These are phyloP conservation scores for Botia kubotai DNA, from an alignment of 2,797 vertebrate genomes.

Conservation along the genomic window DNA sequence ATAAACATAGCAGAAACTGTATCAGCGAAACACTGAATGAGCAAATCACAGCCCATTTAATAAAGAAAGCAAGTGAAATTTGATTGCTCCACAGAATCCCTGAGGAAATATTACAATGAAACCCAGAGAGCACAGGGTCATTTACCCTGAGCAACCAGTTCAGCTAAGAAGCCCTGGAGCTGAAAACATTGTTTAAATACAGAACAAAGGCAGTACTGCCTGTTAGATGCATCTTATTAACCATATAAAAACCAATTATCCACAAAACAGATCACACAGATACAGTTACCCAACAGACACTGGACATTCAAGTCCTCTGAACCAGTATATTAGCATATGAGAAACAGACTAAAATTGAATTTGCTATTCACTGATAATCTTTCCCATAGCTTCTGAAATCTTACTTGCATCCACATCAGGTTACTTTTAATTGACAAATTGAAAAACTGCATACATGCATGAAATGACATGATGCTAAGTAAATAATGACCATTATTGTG, in stretches of 20 bases:
- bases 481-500: too few relatives aligned
- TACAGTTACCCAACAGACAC: background rate
- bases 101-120: background rate
- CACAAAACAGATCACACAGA: constrained; percentile 17
- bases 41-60: background rate
- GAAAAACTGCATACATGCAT: too few relatives aligned
- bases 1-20: background rate
- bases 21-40: background rate
- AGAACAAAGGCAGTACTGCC: constrained; percentile 1
- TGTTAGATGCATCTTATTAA: constrained; percentile 17
- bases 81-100: background rate
- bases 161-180: constrained; percentile 13
- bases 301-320: background rate
- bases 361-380: background rate
- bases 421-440: background rate
- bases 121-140: background rate
- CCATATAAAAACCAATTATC: constrained; percentile 12
- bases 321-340: background rate
- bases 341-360: background rate
- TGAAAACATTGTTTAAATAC: constrained; percentile 24
- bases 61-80: background rate
- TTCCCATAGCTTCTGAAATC: background rate
- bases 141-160: constrained; percentile 2
- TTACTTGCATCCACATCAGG: background rate
- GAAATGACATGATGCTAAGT: too few relatives aligned